Conservation (phyloP, 2,888 invertebrate genomes). For the Mylabris sibirica region DNA sequence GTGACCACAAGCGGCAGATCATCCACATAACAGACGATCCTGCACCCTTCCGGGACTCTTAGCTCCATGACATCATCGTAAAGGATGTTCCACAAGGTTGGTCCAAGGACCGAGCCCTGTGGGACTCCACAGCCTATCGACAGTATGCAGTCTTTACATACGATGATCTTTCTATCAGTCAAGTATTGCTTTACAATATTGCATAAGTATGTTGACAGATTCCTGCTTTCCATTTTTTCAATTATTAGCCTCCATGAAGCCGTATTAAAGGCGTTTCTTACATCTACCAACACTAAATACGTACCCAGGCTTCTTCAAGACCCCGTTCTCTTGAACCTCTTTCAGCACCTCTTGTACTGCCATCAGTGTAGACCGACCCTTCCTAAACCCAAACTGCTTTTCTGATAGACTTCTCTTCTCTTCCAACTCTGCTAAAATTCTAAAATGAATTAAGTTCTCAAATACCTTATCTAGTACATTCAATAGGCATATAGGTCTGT, state of each 20-base stretch:
- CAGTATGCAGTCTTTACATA: neutral
- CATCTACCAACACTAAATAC: slow-evolving; percentile 15
- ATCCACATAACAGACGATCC: neutral
- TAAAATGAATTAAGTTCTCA: slow-evolving; percentile 40
- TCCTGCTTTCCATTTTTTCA: neutral
- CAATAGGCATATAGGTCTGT: slow-evolving; percentile 44
- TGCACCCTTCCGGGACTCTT: neutral
- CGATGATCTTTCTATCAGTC: neutral
- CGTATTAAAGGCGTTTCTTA: slow-evolving; percentile 23
- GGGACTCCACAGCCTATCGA: neutral
- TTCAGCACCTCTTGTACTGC: too few species aligned
- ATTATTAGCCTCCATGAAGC: neutral
- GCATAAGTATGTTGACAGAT: neutral
- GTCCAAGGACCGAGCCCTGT: neutral
- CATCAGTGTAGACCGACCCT: too few species aligned
- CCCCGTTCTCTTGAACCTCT: too few species aligned
- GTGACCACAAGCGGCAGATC: neutral
- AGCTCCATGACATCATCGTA: neutral
- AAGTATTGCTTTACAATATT: neutral
- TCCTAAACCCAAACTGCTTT: too few species aligned
- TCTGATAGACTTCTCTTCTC: slow-evolving; percentile 24
- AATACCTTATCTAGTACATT: slow-evolving; percentile 43
- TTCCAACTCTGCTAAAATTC: slow-evolving; percentile 35
- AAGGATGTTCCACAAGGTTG: too few species aligned
- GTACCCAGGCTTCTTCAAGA: too few species aligned